These are phyloP conservation scores for Anodontia alba DNA, from an alignment of 2,888 invertebrate species.

Conservation along the genomic window DNA sequence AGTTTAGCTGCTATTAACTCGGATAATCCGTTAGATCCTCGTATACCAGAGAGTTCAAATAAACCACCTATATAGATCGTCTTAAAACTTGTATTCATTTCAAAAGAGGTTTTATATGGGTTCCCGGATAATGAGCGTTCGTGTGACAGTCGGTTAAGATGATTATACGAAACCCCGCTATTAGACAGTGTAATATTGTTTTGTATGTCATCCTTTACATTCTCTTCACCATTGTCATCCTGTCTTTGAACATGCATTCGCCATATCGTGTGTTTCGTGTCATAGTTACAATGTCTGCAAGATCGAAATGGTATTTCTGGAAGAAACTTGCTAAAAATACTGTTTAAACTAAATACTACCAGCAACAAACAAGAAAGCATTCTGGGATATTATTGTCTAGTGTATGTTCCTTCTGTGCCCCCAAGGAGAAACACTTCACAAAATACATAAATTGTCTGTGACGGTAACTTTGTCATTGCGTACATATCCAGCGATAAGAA, in stretches of 20 bases:
- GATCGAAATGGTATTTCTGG: too few species aligned
- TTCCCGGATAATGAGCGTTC: neutral
- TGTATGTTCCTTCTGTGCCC: too few species aligned
- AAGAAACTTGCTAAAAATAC: too few species aligned
- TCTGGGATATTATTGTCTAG: too few species aligned
- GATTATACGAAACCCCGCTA: neutral
- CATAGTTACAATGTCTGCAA: too few species aligned
- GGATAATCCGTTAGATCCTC: conserved; percentile 63
- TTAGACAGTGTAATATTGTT: neutral
- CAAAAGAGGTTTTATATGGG: neutral
- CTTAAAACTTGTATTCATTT: neutral
- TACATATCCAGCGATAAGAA: too few species aligned
- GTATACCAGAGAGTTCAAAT: conserved; percentile 51
- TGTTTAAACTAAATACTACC: too few species aligned
- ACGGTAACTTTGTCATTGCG: too few species aligned
- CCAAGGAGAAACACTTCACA: too few species aligned
- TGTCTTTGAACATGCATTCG: neutral
- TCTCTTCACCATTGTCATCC: neutral
- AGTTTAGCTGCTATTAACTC: conserved; percentile 89
- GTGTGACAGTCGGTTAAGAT: neutral
- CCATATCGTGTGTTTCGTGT: too few species aligned
- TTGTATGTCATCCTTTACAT: neutral
- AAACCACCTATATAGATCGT: conserved; percentile 56
- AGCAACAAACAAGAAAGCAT: too few species aligned
- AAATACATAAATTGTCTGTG: too few species aligned